Percentiles rank a stretch among this genome's conserved stretches.
Evolutionary conservation across 2,797 vertebrate species (phyloP).

Genomic region (Sus cebifrons): DNA sequence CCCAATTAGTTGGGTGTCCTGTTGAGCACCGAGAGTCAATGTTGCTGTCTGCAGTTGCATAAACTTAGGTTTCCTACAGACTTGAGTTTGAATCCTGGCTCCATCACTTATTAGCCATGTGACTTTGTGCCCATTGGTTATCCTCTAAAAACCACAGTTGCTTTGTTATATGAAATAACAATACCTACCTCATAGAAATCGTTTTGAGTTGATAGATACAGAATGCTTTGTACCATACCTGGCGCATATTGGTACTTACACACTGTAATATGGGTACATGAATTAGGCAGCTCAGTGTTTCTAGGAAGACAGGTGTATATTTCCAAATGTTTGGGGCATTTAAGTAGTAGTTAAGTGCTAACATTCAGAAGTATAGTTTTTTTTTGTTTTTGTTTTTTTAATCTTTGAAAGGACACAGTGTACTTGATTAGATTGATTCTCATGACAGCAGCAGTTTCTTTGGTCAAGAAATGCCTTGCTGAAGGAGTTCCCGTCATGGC

Average conservation of each 20-base stretch:
- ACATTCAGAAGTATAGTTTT: background rate
- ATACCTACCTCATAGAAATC: background rate
- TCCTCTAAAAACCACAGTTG: background rate
- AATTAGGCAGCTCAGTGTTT: background rate
- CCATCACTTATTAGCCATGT: background rate
- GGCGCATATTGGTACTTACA: background rate
- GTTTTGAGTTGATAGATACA: background rate
- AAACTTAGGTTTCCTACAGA: constrained; percentile 30
- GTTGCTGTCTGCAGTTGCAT: background rate
- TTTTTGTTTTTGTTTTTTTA: background rate
- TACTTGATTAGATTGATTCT: constrained; percentile 17
- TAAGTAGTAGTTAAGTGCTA: constrained; percentile 14
- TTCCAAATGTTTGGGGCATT: background rate
- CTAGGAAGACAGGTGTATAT: background rate
- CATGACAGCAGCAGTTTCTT: background rate
- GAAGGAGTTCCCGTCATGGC: background rate
- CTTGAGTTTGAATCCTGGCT: constrained; percentile 26
- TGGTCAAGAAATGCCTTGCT: constrained; percentile 47
- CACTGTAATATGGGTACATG: background rate
- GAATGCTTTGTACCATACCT: background rate
- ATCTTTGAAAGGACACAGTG: background rate
- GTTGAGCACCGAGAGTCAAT: background rate
- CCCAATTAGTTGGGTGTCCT: background rate
- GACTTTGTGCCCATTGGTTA: background rate
- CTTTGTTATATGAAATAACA: background rate